These are phyloP conservation scores for Ataeniobius toweri DNA, from an alignment of 2,797 vertebrate species.

Conservation along the genomic window DNA sequence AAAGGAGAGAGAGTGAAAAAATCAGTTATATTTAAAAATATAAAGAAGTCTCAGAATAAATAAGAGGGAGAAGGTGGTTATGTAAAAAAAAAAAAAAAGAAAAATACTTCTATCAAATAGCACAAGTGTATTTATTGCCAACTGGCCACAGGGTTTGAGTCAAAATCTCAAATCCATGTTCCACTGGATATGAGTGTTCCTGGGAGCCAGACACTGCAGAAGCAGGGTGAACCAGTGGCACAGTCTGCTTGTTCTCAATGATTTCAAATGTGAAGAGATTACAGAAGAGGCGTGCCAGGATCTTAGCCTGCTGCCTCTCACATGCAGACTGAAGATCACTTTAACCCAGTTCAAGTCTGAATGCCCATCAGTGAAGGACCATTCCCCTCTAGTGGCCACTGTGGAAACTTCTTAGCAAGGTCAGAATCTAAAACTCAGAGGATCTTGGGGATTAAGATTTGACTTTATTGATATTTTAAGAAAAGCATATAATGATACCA, in stretches of 20 bases:
- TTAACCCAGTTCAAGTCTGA: neutral
- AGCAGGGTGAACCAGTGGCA: conserved; percentile 10
- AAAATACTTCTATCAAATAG: too few relatives aligned
- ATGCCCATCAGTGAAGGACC: conserved; percentile 6
- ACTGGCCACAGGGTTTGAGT: too few relatives aligned
- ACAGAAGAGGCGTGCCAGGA: conserved; percentile 26
- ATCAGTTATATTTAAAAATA: neutral
- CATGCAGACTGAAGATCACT: conserved; percentile 28
- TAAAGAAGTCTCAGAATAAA: neutral
- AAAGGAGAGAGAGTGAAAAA: neutral
- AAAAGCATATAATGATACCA: too few relatives aligned
- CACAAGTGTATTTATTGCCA: too few relatives aligned
- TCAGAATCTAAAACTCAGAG: neutral
- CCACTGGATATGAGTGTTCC: neutral
- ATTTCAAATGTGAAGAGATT: conserved; percentile 47
- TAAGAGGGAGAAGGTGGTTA: too few relatives aligned
- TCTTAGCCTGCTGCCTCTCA: conserved; percentile 33
- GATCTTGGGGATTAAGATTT: too few relatives aligned
- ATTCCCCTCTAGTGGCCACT: conserved; percentile 57
- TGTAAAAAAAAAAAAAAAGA: too few relatives aligned
- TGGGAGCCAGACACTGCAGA: neutral
- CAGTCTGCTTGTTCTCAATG: conserved; percentile 24
- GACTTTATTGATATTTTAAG: too few relatives aligned
- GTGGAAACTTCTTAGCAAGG: neutral
- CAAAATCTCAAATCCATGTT: neutral